Evolutionary conservation across 2,113 vertebrate genomes (phyloP).

Genomic region (Guaruba guarouba): DNA sequence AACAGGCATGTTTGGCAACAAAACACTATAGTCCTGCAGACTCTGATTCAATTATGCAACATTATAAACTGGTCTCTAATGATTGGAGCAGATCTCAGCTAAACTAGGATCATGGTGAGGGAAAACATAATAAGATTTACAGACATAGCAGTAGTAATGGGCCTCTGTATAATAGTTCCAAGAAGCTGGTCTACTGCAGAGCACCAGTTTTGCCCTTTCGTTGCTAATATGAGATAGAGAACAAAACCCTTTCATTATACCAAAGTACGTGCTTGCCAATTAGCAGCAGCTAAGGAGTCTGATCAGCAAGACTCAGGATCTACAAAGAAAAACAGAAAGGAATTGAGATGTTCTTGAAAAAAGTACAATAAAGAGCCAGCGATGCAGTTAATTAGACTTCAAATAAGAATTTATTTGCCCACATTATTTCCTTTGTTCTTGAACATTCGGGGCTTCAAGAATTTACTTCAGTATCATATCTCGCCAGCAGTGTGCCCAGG

Average conservation of each 20-base stretch:
- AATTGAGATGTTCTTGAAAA: conserved; percentile 31
- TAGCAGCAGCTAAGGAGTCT: conserved; percentile 38
- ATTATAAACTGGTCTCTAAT: conserved; percentile 56
- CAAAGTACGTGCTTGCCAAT: conserved; percentile 12
- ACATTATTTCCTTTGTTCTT: not conserved
- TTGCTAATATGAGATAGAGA: conserved; percentile 18
- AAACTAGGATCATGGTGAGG: conserved; percentile 2
- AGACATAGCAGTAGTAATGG: conserved; percentile 33
- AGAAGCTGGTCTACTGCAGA: conserved; percentile 45
- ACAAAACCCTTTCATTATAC: conserved; percentile 30
- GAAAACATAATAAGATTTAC: conserved; percentile 55
- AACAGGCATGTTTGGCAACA: conserved; percentile 45
- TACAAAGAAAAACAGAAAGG: conserved; percentile 23
- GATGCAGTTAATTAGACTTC: conserved; percentile 17
- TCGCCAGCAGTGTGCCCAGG: not conserved
- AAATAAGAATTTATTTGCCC: conserved; percentile 12
- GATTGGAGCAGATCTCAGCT: conserved; percentile 51
- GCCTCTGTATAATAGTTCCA: conserved; percentile 2
- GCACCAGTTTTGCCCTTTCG: conserved; percentile 40
- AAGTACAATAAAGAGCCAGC: conserved; percentile 7
- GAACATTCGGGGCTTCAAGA: not conserved
- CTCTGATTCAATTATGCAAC: conserved; percentile 50
- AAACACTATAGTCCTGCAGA: conserved; percentile 39
- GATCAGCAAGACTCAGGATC: conserved; percentile 2
- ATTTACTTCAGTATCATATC: not conserved